phyloP scores from a whole-genome alignment of 2,888 invertebrate species.

The Sympetrum striolatum region DNA sequence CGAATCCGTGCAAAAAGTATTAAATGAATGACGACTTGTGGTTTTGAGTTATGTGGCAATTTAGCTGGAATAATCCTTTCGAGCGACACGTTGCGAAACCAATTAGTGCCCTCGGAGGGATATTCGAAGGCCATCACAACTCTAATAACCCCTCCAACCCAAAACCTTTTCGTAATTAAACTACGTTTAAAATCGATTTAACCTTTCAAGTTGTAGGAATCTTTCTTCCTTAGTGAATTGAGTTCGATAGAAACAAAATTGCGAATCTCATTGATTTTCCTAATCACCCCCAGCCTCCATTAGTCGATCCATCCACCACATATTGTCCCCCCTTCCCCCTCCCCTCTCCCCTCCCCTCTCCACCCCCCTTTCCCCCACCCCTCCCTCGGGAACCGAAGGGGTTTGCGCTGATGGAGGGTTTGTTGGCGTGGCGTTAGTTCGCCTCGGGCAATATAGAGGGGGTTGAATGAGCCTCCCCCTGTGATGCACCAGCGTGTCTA shows the following conservation, averaged over 20 bases:
- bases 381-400: background rate
- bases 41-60: too few species aligned
- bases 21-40: too few species aligned
- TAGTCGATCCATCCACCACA: conserved; percentile 21
- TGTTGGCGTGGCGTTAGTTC: background rate
- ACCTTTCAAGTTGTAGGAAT: too few species aligned
- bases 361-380: background rate
- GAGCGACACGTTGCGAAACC: too few species aligned
- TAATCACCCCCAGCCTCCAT: background rate
- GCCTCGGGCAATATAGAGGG: background rate
- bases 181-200: background rate
- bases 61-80: too few species aligned
- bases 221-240: too few species aligned
- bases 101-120: too few species aligned
- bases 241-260: background rate
- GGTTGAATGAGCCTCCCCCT: background rate
- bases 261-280: conserved; percentile 13
- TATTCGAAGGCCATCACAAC: too few species aligned
- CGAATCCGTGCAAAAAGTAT: too few species aligned
- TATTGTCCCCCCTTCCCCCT: background rate
- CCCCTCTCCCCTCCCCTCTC: background rate
- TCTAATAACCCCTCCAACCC: too few species aligned
- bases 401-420: background rate
- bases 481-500: background rate
- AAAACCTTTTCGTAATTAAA: too few species aligned